phyloP scores from a whole-genome alignment of 2,797 vertebrate genomes.

The Pitangus sulphuratus region DNA sequence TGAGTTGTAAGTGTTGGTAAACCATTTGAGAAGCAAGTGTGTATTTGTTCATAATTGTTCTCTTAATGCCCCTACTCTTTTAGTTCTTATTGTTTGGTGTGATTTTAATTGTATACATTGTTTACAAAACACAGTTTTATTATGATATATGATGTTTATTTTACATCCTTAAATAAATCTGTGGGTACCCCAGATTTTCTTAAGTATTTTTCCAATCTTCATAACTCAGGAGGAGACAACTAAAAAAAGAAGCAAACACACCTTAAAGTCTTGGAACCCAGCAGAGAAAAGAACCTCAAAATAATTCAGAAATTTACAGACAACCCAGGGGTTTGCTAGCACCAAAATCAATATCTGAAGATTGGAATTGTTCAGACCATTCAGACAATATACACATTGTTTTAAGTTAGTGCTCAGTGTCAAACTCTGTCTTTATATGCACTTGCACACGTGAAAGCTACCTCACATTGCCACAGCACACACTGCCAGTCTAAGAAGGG shows the following conservation, averaged over 20 bases:
- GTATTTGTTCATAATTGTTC: not conserved
- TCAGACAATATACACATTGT: not conserved
- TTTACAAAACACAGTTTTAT: not conserved
- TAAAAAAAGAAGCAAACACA: not conserved
- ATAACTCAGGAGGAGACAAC: accelerated
- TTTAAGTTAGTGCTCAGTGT: not conserved
- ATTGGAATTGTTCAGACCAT: not conserved
- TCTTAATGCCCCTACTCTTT: not conserved
- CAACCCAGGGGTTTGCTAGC: not conserved
- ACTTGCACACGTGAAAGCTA: accelerated
- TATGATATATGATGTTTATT: not conserved
- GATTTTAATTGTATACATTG: not conserved
- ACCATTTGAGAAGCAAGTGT: not conserved
- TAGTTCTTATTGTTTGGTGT: not conserved
- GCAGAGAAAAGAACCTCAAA: not conserved
- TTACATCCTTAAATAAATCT: not conserved
- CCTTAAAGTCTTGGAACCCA: not conserved
- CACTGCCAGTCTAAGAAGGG: not conserved
- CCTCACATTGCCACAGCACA: not conserved
- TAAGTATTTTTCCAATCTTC: not conserved
- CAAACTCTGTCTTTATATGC: not conserved
- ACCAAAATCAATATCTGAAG: not conserved
- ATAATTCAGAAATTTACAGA: not conserved
- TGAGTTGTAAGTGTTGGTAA: not conserved
- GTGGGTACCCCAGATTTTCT: not conserved